A percentile compares a stretch with the other conserved stretches of the same genome.
Evolutionary conservation across 1,140 invertebrate genomes (phyloP).

Genomic region (Saxidomus purpurata): DNA sequence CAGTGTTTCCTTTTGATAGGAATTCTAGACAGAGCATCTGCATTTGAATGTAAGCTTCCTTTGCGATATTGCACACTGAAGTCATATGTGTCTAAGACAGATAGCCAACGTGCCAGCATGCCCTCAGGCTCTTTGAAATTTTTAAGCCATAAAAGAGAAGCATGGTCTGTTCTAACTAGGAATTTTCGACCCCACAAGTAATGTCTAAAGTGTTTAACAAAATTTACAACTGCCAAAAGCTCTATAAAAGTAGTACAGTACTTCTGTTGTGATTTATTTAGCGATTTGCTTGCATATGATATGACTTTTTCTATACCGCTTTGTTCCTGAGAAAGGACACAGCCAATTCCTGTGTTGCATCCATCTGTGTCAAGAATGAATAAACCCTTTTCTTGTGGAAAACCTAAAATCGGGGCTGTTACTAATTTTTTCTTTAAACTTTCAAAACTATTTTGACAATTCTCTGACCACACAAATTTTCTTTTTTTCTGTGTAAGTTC

Average conservation of each 20-base stretch:
- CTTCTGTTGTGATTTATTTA: slow-evolving; percentile 25
- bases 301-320: slow-evolving; percentile 21
- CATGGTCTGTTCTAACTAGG: too few relatives aligned
- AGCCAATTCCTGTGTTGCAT: slow-evolving; percentile 27
- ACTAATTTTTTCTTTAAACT: neutral
- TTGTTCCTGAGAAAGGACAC: neutral
- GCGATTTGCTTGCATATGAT: slow-evolving; percentile 29
- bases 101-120: too few relatives aligned
- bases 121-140: too few relatives aligned
- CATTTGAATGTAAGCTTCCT: too few relatives aligned
- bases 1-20: too few relatives aligned
- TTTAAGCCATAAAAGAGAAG: too few relatives aligned
- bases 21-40: too few relatives aligned
- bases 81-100: too few relatives aligned
- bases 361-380: slow-evolving; percentile 49
- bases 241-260: slow-evolving; percentile 40
- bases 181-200: slow-evolving; percentile 71
- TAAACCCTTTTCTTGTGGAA: neutral
- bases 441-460: slow-evolving; percentile 10
- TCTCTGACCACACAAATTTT: neutral
- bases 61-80: too few relatives aligned
- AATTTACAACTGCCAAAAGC: slow-evolving; percentile 4
- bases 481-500: slow-evolving; percentile 31
- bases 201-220: slow-evolving; percentile 65
- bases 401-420: slow-evolving; percentile 1